phyloP scores from a whole-genome alignment of 2,888 invertebrate species.

The Halictus quadricinctus region DNA sequence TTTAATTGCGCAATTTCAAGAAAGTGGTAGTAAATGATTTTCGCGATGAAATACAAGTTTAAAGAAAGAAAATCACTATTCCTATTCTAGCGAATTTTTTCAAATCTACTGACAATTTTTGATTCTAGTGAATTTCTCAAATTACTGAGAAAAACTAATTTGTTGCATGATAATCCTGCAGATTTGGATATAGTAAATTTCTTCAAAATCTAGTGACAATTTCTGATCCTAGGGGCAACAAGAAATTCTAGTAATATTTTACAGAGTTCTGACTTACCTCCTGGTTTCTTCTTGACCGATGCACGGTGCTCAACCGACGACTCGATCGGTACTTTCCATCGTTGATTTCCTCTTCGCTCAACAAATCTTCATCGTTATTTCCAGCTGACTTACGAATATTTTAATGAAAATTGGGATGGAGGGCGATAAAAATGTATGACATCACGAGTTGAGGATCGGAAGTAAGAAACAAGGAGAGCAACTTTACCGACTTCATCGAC shows the following conservation, averaged over 20 bases:
- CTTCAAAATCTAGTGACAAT: background rate
- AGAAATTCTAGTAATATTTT: background rate
- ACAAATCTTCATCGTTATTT: background rate
- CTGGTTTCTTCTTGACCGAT: conserved; percentile 28
- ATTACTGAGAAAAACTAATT: too few relatives aligned
- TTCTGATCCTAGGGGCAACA: background rate
- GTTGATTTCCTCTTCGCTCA: background rate
- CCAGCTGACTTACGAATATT: too few relatives aligned
- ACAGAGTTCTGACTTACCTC: conserved; percentile 15
- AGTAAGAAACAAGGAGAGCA: conserved; percentile 16
- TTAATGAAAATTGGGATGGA: background rate
- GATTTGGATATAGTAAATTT: background rate
- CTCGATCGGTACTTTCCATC: background rate
- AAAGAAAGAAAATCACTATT: too few relatives aligned
- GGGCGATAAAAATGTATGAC: background rate
- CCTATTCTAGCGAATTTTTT: too few relatives aligned
- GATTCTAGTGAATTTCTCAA: too few relatives aligned
- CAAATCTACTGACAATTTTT: too few relatives aligned
- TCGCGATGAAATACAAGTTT: too few relatives aligned
- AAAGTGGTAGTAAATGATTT: too few relatives aligned
- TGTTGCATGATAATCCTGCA: too few relatives aligned
- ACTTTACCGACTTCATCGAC: conserved; percentile 42
- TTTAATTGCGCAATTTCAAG: background rate
- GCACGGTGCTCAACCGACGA: background rate
- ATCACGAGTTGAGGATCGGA: background rate